A percentile compares a stretch with the other conserved stretches of the same genome.
Conservation (phyloP, 2,797 vertebrate genomes). For the Limnodromus scolopaceus region DNA sequence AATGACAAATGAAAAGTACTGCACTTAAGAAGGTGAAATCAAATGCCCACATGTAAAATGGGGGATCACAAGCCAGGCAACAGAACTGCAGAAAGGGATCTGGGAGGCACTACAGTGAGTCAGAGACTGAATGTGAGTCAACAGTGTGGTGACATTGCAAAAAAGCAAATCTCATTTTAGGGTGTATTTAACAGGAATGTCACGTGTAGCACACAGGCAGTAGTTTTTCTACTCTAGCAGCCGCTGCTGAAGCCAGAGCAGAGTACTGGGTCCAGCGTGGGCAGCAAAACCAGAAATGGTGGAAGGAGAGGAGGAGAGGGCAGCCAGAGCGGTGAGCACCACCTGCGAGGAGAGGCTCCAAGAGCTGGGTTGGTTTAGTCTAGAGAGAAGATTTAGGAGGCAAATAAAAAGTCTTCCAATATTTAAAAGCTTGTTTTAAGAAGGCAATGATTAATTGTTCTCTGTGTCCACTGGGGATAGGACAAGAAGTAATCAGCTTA, state of each 20-base stretch:
- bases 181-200: slow-evolving; percentile 48
- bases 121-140: slow-evolving; percentile 64
- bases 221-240: slow-evolving; percentile 30
- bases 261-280: not conserved
- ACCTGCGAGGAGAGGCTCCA: not conserved
- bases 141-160: slow-evolving; percentile 60
- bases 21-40: not conserved
- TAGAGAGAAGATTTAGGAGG: not conserved
- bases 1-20: not conserved
- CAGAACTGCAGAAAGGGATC: slow-evolving; percentile 15
- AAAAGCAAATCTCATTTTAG: slow-evolving; percentile 59
- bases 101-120: slow-evolving; percentile 59
- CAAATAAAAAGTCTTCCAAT: not conserved
- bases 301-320: not conserved
- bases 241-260: not conserved
- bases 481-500: slow-evolving; percentile 52
- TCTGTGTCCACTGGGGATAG: slow-evolving; percentile 11
- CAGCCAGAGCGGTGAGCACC: accelerated
- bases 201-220: slow-evolving; percentile 12
- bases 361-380: not conserved
- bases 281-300: not conserved
- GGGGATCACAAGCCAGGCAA: slow-evolving; percentile 22
- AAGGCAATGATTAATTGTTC: slow-evolving; percentile 58
- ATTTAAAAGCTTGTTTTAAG: slow-evolving; percentile 60
- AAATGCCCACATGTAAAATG: slow-evolving; percentile 18